phyloP scores from a whole-genome alignment of 2,113 vertebrate genomes.

The Heliornis fulica region DNA sequence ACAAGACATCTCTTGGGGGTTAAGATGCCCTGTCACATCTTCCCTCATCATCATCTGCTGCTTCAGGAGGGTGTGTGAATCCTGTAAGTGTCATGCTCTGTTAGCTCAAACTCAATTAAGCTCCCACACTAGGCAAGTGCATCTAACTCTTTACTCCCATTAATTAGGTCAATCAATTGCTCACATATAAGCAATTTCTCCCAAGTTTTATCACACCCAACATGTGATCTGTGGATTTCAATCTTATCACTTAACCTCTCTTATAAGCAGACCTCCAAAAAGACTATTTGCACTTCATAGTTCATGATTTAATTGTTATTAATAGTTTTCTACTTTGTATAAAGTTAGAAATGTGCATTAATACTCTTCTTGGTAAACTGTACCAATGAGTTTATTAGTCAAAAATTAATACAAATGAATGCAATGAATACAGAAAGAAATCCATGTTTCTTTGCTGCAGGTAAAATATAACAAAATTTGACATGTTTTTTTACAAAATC shows the following conservation, averaged over 20 bases:
- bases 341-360: not conserved
- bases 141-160: not conserved
- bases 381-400: not conserved
- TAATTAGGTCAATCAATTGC: not conserved
- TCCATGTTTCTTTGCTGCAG: not conserved
- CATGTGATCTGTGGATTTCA: not conserved
- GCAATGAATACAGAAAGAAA: not conserved
- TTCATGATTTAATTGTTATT: too few relatives aligned
- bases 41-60: not conserved
- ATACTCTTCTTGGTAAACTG: not conserved
- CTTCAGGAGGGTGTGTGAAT: not conserved
- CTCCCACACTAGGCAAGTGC: not conserved
- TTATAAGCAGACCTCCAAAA: not conserved
- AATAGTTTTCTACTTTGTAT: not conserved
- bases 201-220: not conserved
- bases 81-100: too few relatives aligned
- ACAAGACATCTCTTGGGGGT: not conserved
- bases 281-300: not conserved
- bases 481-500: not conserved
- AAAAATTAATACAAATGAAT: not conserved
- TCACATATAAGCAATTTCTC: not conserved
- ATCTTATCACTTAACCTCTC: too few relatives aligned
- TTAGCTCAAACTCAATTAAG: not conserved
- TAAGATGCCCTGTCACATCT: not conserved
- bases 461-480: not conserved